Evolutionary conservation across 2,888 invertebrate genomes (phyloP).

Genomic region (Ophioninae sp.): DNA sequence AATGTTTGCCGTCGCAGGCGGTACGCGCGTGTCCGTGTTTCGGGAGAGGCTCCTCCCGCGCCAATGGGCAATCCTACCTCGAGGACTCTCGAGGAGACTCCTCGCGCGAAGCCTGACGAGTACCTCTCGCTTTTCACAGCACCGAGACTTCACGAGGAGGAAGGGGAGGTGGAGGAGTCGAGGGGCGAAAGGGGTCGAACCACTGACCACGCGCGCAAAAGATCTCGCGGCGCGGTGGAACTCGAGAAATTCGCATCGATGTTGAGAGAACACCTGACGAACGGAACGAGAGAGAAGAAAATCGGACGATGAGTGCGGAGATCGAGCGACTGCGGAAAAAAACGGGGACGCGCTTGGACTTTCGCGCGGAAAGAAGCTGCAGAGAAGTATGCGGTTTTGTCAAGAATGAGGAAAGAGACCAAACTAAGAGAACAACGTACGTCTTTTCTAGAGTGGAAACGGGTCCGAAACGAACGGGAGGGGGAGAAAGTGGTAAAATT

Average conservation of each 20-base stretch:
- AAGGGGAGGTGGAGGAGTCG: no score
- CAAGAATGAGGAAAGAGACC: not conserved
- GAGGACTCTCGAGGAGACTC: constrained; percentile 48
- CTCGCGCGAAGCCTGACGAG: constrained; percentile 74
- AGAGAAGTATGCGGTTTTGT: constrained; percentile 18
- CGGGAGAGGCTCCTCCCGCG: constrained; percentile 71
- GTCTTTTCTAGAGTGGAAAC: constrained; percentile 17
- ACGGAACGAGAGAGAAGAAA: constrained; percentile 59
- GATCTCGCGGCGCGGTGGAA: constrained; percentile 69
- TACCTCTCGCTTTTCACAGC: constrained; percentile 76
- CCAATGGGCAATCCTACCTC: constrained; percentile 66
- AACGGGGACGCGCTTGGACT: constrained; percentile 22
- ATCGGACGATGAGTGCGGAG: not conserved
- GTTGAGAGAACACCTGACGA: not conserved
- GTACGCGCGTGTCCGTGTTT: constrained; percentile 31
- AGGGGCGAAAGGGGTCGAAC: constrained; percentile 47
- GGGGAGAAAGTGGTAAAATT: constrained; percentile 56
- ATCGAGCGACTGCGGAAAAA: constrained; percentile 17
- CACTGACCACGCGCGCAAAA: constrained; percentile 76
- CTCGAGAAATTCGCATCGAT: constrained; percentile 48
- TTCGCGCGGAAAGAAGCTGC: constrained; percentile 25
- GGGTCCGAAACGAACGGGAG: not conserved
- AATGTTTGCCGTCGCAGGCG: no score
- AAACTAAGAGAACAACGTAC: constrained; percentile 17
- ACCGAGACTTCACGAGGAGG: no score